A percentile compares a stretch with the other conserved stretches of the same genome.
Conservation (phyloP, 2,888 invertebrate genomes). For the Apocheima hispidaria region DNA sequence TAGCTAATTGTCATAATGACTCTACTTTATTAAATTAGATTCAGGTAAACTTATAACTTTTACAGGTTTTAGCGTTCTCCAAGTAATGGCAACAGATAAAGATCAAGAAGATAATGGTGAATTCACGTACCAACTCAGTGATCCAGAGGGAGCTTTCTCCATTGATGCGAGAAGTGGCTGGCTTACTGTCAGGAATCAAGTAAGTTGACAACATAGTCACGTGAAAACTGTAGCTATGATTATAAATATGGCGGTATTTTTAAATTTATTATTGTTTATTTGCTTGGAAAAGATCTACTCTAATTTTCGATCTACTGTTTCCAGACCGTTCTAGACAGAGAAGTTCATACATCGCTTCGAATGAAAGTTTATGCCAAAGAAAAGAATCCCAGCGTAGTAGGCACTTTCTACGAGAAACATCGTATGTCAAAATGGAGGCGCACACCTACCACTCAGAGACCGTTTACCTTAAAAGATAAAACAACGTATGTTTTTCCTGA, state of each 20-base stretch:
- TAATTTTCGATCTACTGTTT: conserved; percentile 30
- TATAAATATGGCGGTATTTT: neutral
- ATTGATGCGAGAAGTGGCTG: conserved; percentile 93
- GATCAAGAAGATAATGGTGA: conserved; percentile 95
- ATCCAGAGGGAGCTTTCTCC: conserved; percentile 91
- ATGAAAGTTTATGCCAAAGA: conserved; percentile 93
- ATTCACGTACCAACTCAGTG: conserved; percentile 92
- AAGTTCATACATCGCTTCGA: conserved; percentile 89
- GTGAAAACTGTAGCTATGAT: too few relatives aligned
- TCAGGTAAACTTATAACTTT: neutral
- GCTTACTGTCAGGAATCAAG: conserved; percentile 92
- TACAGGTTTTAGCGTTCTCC: conserved; percentile 80
- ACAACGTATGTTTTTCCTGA: conserved; percentile 82
- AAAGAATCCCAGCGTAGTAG: conserved; percentile 89
- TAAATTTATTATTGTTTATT: too few relatives aligned
- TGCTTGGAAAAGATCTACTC: too few relatives aligned
- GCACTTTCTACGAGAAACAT: conserved; percentile 74
- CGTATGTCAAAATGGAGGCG: conserved; percentile 75
- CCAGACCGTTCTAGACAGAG: conserved; percentile 92
- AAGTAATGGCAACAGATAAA: conserved; percentile 91
- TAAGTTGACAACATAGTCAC: conserved; percentile 43
- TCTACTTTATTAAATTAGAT: neutral
- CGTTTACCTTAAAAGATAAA: conserved; percentile 64
- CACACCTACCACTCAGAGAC: conserved; percentile 59
- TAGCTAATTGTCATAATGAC: too few relatives aligned